phyloP scores from a whole-genome alignment of 2,113 vertebrate genomes.

The Anseranas semipalmata region DNA sequence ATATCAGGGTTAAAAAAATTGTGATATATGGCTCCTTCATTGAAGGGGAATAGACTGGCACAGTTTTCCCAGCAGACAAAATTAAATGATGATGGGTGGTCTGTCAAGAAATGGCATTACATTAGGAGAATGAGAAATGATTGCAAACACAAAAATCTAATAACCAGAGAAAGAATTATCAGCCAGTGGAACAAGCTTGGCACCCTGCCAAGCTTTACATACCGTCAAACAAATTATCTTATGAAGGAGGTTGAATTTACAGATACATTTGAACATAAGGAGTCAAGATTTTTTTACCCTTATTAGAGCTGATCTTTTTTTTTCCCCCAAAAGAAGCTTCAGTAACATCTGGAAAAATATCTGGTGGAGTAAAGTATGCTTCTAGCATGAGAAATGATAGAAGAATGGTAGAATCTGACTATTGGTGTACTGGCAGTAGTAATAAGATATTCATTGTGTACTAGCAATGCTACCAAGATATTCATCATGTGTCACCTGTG shows the following conservation, averaged over 20 bases:
- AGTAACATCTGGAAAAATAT: not conserved
- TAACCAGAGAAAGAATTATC: slow-evolving; percentile 35
- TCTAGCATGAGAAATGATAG: not conserved
- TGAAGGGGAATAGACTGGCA: not conserved
- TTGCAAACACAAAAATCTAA: slow-evolving; percentile 21
- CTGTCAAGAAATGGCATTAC: slow-evolving; percentile 4
- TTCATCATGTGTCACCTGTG: not conserved
- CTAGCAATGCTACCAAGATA: not conserved
- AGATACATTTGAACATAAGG: not conserved
- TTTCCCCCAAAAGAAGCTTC: accelerated
- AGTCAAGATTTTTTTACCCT: not conserved
- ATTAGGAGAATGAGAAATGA: slow-evolving; percentile 21
- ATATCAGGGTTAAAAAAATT: not conserved
- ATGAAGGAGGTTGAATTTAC: not conserved
- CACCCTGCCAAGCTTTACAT: not conserved
- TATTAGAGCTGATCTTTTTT: not conserved
- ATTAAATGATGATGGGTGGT: slow-evolving; percentile 1
- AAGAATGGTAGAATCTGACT: not conserved
- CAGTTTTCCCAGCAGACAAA: slow-evolving; percentile 16
- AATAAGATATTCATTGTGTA: not conserved
- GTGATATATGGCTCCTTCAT: not conserved
- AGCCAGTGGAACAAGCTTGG: not conserved
- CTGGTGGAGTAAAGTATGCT: not conserved
- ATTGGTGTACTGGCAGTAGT: not conserved
- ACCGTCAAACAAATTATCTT: not conserved